Base-by-base conservation (phyloP, 30 jellyfish, hydroid and myxozoan genomes). In the Morbakka virulenta region DNA sequence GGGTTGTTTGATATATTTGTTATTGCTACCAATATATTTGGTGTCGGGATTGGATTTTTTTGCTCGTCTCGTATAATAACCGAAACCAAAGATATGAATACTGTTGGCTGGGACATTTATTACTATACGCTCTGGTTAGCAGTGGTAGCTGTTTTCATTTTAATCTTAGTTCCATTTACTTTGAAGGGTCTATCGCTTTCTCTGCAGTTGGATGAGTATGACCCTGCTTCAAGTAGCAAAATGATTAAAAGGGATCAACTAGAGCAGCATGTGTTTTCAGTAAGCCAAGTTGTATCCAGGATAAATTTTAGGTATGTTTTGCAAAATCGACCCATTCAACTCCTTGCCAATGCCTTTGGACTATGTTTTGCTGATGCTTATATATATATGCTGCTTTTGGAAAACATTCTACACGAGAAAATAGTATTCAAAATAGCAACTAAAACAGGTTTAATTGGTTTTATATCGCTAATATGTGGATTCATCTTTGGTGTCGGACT, bases 141-240 rank as follows among this genome's bases (percentile, higher is more conserved):
- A 13, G 86, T 81, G 36, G n/a, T 70, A 21, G 22, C 81, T 9
- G 33, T 41, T 13, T 23, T 62, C 0, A 35, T 41, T n/a, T 72
- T 81, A 24, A 76, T 48, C 0, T 33, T 81, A 51, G 64, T 81
- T 6, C 94, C 86, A 1, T 81, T 81, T 35, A 64, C 86, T 25
- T 28, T 81, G 57, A 81, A 81, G 35, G 94, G 57, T 6, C 17
- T 41, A 41, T 41, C 57, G 9, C 13, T 41, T 9, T 41, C 57
- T 17, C 57, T 41, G 13, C 9, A 17, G 13, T 41, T 41, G 17
- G 57, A 41, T 41, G 57, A 41, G 17, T 41, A 41, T 17, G 17
- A 41, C 17, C 57, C 9, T 41, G 17, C 9, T 6, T 9, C 57
- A 41, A 41, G 57, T 6, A 41, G 17, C 17, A 41, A 41, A 41